Conservation (phyloP, 2,113 vertebrate species). For the Hypocryptadius cinnamomeus region DNA sequence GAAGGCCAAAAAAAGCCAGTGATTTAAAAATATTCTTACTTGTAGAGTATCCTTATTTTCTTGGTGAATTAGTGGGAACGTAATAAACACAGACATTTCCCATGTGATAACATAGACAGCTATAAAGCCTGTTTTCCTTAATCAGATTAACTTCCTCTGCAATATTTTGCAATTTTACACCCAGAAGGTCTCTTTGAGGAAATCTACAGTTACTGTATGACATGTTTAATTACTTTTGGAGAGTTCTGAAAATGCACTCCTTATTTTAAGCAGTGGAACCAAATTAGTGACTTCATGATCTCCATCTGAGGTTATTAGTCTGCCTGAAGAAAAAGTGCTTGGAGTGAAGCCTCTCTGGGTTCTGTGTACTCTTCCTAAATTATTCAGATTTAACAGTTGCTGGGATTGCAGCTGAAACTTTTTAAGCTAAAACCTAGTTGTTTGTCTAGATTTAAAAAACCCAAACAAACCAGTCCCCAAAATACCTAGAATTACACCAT, state of each 20-base stretch:
- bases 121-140: slow-evolving; percentile 7
- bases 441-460: neutral
- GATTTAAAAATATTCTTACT: neutral
- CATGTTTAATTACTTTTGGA: neutral
- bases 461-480: neutral
- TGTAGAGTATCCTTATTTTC: neutral
- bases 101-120: neutral
- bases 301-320: neutral
- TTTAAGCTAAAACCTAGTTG: neutral
- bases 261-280: neutral
- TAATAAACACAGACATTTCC: neutral
- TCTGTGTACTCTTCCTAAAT: neutral
- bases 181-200: neutral
- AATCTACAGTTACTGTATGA: neutral
- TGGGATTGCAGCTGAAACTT: neutral
- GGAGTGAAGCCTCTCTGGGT: neutral
- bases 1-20: neutral
- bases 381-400: neutral
- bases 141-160: slow-evolving; percentile 12
- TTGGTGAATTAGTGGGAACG: neutral
- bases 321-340: neutral
- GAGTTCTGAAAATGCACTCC: neutral
- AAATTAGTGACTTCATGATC: neutral
- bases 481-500: neutral
- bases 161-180: neutral